Conservation (phyloP, 2,888 invertebrate species). For the Hypomecis atomaria region DNA sequence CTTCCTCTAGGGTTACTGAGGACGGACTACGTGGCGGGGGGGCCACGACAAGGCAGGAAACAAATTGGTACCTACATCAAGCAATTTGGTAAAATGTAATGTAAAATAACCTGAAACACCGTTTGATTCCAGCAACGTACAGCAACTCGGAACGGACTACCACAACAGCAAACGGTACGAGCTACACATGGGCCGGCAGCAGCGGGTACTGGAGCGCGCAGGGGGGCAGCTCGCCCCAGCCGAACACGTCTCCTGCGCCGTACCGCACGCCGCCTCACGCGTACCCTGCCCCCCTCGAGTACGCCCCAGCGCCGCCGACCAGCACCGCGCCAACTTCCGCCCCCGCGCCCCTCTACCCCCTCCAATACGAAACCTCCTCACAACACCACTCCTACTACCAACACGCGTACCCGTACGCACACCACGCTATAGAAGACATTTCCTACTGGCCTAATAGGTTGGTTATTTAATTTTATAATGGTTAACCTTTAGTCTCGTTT, state of each 20-base stretch:
- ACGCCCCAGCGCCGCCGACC: conserved; percentile 67
- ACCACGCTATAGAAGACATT: conserved; percentile 79
- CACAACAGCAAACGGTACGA: conserved; percentile 64
- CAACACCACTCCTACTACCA: conserved; percentile 80
- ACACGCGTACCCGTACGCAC: conserved; percentile 79
- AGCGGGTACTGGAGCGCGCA: conserved; percentile 75
- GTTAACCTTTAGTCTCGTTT: conserved; percentile 6
- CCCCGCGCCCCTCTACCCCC: conserved; percentile 72
- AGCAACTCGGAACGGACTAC: conserved; percentile 70
- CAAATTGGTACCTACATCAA: neutral
- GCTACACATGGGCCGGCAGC: conserved; percentile 76
- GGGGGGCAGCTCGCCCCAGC: conserved; percentile 73
- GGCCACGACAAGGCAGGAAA: no score
- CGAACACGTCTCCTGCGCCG: conserved; percentile 71
- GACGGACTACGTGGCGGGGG: no score
- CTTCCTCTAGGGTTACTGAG: no score
- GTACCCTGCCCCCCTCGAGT: conserved; percentile 76
- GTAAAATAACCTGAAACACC: neutral
- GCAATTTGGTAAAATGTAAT: neutral
- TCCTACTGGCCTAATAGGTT: conserved; percentile 81
- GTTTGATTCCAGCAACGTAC: conserved; percentile 64
- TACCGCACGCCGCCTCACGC: conserved; percentile 79
- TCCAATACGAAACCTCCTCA: conserved; percentile 73
- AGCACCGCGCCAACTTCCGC: conserved; percentile 64
- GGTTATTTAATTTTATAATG: conserved; percentile 17